These are phyloP conservation scores for Pelmatolapia mariae DNA, from an alignment of 2,113 vertebrate genomes.

Conservation along the genomic window DNA sequence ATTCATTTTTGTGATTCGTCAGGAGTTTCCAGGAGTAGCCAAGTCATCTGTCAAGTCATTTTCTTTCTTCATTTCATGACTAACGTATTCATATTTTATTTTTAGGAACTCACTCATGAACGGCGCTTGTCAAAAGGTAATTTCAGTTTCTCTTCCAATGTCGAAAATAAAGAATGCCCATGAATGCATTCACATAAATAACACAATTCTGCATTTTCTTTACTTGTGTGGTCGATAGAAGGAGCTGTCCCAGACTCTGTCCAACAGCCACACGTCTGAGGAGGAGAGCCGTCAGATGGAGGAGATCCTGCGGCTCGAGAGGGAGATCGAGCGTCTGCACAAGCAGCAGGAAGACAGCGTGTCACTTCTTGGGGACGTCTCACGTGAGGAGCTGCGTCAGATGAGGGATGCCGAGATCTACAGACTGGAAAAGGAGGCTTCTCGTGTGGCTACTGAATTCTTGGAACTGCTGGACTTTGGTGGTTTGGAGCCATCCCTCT, in stretches of 20 bases:
- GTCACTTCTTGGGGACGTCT: constrained; percentile 76
- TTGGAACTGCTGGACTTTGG: constrained; percentile 87
- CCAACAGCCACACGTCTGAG: constrained; percentile 65
- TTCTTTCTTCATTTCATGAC: background rate
- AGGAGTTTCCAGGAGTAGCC: background rate
- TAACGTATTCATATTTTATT: background rate
- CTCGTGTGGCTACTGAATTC: constrained; percentile 85
- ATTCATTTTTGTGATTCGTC: background rate
- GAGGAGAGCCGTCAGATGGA: constrained; percentile 89
- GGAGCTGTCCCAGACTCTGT: constrained; percentile 31
- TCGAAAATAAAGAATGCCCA: background rate
- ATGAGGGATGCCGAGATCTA: constrained; percentile 83
- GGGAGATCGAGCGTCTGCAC: constrained; percentile 87
- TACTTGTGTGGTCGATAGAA: constrained; percentile 21
- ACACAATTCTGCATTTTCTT: background rate
- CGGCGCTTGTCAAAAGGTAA: constrained; percentile 60
- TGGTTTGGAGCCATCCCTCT: constrained; percentile 75
- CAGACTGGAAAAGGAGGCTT: constrained; percentile 84
- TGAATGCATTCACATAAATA: background rate
- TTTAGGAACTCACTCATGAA: constrained; percentile 54
- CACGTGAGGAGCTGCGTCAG: constrained; percentile 76
- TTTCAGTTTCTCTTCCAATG: background rate
- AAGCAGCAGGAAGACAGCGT: constrained; percentile 83
- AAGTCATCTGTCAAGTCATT: background rate
- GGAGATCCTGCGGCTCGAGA: constrained; percentile 85